Percentiles rank a stretch among this genome's conserved stretches.
phyloP scores from a whole-genome alignment of 2,797 vertebrate species.

The Lagodon rhomboides region DNA sequence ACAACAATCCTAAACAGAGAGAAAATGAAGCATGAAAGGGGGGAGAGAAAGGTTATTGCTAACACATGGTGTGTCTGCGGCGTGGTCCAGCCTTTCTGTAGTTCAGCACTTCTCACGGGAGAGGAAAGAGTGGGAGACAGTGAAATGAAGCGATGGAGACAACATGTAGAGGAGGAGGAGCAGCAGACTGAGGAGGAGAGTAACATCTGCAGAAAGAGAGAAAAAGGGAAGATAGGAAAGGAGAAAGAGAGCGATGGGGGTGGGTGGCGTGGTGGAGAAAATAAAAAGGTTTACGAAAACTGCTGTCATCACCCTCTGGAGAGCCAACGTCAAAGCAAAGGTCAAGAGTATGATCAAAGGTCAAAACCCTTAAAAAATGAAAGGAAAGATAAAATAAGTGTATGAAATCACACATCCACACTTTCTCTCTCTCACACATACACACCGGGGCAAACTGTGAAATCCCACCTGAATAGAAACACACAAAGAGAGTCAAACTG shows the following conservation, averaged over 20 bases:
- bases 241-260: neutral
- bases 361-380: constrained; percentile 40
- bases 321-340: constrained; percentile 43
- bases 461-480: constrained; percentile 10
- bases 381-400: constrained; percentile 21
- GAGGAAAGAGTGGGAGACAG: constrained; percentile 26
- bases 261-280: neutral
- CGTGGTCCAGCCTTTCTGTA: constrained; percentile 1
- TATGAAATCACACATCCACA: constrained; percentile 6
- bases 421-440: neutral
- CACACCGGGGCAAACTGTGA: neutral
- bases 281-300: constrained; percentile 45
- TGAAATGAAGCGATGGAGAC: constrained; percentile 47
- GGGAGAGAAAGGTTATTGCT: constrained; percentile 24
- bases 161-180: constrained; percentile 20
- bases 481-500: constrained; percentile 14
- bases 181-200: constrained; percentile 38
- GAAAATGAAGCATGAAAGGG: constrained; percentile 16
- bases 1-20: constrained; percentile 2
- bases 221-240: constrained; percentile 15
- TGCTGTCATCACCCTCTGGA: constrained; percentile 32
- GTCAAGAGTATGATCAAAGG: constrained; percentile 46
- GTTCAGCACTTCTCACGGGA: constrained; percentile 6
- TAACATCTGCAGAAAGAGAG: constrained; percentile 58
- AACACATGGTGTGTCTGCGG: constrained; percentile 37